These are phyloP conservation scores for Pheosia gnoma DNA, from an alignment of 2,888 invertebrate species.

Conservation along the genomic window DNA sequence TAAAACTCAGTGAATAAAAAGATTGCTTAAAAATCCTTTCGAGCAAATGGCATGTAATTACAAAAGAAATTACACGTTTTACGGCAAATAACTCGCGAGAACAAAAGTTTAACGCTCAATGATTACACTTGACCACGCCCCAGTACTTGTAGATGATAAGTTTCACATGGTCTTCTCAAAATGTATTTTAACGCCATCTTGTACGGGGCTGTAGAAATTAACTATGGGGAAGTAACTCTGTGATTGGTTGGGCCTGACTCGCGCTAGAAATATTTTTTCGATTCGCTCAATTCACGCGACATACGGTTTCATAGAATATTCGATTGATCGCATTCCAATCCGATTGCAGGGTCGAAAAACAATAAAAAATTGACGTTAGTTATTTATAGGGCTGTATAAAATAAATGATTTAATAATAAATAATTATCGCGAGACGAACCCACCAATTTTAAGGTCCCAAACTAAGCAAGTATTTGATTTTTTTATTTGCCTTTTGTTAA, in stretches of 20 bases:
- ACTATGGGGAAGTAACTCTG: background rate
- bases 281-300: too few species aligned
- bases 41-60: slow-evolving; percentile 34
- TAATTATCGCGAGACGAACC: too few species aligned
- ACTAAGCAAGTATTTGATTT: too few species aligned
- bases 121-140: slow-evolving; percentile 31
- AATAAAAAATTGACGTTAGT: too few species aligned
- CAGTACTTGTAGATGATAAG: slow-evolving; percentile 6
- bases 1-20: slow-evolving; percentile 15
- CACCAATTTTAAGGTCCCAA: too few species aligned
- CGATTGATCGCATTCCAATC: too few species aligned
- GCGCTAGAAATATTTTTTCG: background rate
- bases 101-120: slow-evolving; percentile 27
- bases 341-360: too few species aligned
- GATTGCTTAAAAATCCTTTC: slow-evolving; percentile 21
- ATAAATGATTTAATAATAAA: too few species aligned
- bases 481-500: too few species aligned
- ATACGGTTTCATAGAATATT: too few species aligned
- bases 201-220: background rate
- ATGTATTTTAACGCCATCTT: background rate
- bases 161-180: slow-evolving; percentile 12
- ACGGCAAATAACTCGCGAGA: slow-evolving; percentile 29
- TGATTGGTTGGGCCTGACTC: background rate
- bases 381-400: too few species aligned
- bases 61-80: slow-evolving; percentile 24